Evolutionary conservation across 2,888 invertebrate genomes (phyloP).

Genomic region (Aspidiotus rigidus): DNA sequence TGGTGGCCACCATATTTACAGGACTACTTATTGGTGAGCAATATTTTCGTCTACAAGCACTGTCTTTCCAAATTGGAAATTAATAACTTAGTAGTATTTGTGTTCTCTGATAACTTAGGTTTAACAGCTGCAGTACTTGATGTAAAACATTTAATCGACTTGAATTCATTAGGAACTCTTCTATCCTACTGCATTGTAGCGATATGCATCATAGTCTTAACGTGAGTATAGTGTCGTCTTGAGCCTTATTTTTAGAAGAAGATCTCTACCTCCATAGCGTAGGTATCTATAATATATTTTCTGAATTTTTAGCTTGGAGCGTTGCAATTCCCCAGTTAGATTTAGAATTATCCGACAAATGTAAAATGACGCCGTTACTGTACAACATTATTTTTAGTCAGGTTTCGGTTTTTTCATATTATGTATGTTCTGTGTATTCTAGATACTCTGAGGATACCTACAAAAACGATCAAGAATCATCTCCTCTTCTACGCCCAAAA

Average conservation of each 20-base stretch:
- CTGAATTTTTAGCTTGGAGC: background rate
- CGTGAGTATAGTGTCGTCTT: slow-evolving; percentile 46
- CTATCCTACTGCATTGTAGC: slow-evolving; percentile 84
- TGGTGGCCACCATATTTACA: slow-evolving; percentile 62
- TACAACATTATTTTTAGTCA: too few relatives aligned
- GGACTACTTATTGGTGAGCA: slow-evolving; percentile 57
- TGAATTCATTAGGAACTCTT: slow-evolving; percentile 83
- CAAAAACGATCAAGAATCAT: background rate
- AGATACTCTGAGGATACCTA: background rate
- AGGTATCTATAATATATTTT: background rate
- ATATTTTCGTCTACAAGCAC: too few relatives aligned
- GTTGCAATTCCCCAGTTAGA: too few relatives aligned
- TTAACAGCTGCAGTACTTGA: slow-evolving; percentile 74
- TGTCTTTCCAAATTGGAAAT: too few relatives aligned
- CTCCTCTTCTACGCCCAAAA: background rate
- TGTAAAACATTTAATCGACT: slow-evolving; percentile 70
- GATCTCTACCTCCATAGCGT: too few relatives aligned
- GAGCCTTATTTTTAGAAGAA: background rate
- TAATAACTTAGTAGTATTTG: too few relatives aligned
- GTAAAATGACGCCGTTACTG: too few relatives aligned
- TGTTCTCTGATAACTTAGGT: slow-evolving; percentile 45
- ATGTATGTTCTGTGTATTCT: background rate
- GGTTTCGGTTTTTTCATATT: too few relatives aligned
- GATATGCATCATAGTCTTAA: slow-evolving; percentile 69
- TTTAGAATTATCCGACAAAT: too few relatives aligned